Evolutionary conservation across 2,888 invertebrate species (phyloP), one percentile per base, ranked within the genome.

Genomic region (Chaitophorus viminalis): DNA sequence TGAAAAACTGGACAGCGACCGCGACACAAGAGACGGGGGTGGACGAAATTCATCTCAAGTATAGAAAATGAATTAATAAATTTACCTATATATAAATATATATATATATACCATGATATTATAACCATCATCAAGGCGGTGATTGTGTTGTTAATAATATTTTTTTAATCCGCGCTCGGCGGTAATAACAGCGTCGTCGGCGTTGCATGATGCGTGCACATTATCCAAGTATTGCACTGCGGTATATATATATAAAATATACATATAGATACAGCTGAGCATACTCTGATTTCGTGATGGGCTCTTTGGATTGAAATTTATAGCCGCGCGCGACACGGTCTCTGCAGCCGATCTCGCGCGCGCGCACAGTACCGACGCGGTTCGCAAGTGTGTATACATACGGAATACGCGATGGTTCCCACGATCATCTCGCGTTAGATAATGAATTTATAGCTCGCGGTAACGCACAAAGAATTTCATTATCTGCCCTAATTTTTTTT

Each of bases 371-470:
- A 21, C 70, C 46, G 81, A 39, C 78, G 78, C 21, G 39, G 33
- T 39, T 39, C 29, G 70, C 46, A 29, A 17, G 46, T 4, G 29
- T 52, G 3, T 39, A 17, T 46, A 65, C 4, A 17, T 60, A 33
- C 46, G 11, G 11, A 54, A 77, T 54, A 54, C 18, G 25, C 76
- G 25, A 29, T 33, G 81, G 74, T 87, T 87, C 87, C 87, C 87
- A 87, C 87, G 87, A 74, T 79, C 87, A 81, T 79, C 87, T 81
- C 87, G 85, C 75, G 31, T 81, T 81, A 81, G 87, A 87, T 87
- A 87, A 87, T 87, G 87, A 87, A 87, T 87, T 87, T 87, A 87
- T 87, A 74, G 87, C 87, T 87, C 79, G 87, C 79, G 87, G 87
- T 87, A 87, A 87, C 81, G 87, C 87, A 87, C 87, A 87, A 87